phyloP scores from a whole-genome alignment of 2,113 vertebrate genomes.

The Psophia crepitans region DNA sequence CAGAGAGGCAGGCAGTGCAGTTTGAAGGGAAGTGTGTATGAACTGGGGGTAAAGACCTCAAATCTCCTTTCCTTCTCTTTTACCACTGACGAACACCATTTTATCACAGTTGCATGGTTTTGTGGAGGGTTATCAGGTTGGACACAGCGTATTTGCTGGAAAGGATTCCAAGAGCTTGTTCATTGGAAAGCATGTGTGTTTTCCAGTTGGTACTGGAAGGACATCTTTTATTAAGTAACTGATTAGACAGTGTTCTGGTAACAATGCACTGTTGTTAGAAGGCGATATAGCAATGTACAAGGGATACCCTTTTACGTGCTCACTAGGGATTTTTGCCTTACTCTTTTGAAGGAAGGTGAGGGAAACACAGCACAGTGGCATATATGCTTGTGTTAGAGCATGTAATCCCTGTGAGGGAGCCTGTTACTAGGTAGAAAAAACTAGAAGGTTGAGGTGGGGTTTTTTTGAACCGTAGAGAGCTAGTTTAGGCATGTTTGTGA shows the following conservation, averaged over 20 bases:
- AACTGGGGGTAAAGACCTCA: background rate
- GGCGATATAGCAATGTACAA: background rate
- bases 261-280: background rate
- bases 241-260: background rate
- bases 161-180: background rate
- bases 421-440: conserved; percentile 6
- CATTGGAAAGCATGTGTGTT: background rate
- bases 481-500: conserved; percentile 28
- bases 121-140: background rate
- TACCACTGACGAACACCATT: background rate
- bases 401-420: background rate
- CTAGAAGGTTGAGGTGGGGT: background rate
- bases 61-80: background rate
- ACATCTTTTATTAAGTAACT: background rate
- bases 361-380: background rate
- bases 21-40: background rate
- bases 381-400: background rate
- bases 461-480: background rate
- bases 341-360: background rate
- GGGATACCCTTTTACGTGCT: background rate
- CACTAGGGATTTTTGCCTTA: background rate
- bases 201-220: background rate
- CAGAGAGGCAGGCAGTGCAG: background rate
- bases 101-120: background rate
- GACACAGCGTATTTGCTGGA: background rate